These are phyloP conservation scores for Microcebus jonahi DNA, from an alignment of 2,113 vertebrate species.

Conservation along the genomic window DNA sequence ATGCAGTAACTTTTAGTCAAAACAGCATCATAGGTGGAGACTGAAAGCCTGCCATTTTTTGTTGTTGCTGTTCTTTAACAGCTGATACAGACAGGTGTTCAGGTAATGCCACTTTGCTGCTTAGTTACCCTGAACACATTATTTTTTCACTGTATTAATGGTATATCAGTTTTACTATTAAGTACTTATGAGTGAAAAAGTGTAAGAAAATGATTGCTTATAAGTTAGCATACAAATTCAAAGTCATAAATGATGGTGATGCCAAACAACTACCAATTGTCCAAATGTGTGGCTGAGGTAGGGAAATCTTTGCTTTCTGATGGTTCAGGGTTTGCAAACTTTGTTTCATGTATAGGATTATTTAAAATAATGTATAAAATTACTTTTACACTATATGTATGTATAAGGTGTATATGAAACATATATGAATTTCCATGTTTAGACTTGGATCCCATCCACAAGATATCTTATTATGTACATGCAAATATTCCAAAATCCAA, in stretches of 20 bases:
- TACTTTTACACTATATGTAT: not conserved
- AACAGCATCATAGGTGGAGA: not conserved
- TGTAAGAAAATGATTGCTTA: not conserved
- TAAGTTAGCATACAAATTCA: not conserved
- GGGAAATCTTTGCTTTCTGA: not conserved
- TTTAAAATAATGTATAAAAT: not conserved
- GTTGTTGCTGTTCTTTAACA: not conserved
- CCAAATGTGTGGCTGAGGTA: not conserved
- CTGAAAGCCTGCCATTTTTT: not conserved
- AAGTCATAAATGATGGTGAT: not conserved
- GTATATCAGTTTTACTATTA: not conserved
- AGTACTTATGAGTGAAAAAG: not conserved
- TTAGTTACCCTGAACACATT: not conserved
- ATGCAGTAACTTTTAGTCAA: not conserved
- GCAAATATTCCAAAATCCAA: not conserved
- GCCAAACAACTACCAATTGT: not conserved
- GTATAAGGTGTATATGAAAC: not conserved
- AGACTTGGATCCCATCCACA: not conserved
- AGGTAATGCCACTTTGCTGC: not conserved
- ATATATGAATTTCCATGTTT: not conserved
- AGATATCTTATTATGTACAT: not conserved
- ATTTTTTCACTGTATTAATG: not conserved
- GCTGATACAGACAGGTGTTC: not conserved
- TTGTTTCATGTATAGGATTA: not conserved
- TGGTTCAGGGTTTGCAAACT: not conserved